phyloP scores from a whole-genome alignment of 2,888 invertebrate genomes.

The Drosophila antonietae region DNA sequence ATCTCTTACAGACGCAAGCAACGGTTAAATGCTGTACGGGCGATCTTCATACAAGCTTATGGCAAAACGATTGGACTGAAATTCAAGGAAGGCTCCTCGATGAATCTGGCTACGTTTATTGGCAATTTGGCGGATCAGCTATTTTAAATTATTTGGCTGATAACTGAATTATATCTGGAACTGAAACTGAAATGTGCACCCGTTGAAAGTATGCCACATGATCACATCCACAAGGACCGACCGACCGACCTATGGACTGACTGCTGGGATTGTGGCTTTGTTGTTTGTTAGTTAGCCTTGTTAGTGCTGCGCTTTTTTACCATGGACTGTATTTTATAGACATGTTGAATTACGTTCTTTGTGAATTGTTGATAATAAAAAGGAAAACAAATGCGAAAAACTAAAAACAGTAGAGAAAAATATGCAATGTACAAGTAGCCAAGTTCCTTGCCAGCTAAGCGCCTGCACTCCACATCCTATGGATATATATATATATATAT shows the following conservation, averaged over 20 bases:
- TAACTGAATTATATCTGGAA: conserved; percentile 2
- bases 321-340: conserved; percentile 72
- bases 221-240: conserved; percentile 16
- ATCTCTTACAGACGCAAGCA: conserved; percentile 77
- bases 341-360: conserved; percentile 60
- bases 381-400: conserved; percentile 17
- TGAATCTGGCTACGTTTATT: conserved; percentile 79
- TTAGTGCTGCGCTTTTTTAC: conserved; percentile 55
- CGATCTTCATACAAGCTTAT: conserved; percentile 81
- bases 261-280: conserved; percentile 56
- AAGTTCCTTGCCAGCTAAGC: conserved; percentile 38
- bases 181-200: conserved; percentile 20
- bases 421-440: conserved; percentile 41
- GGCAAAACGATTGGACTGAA: conserved; percentile 82
- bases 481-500: conserved; percentile 12
- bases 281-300: conserved; percentile 59
- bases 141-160: conserved; percentile 53
- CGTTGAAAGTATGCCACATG: conserved; percentile 43
- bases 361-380: conserved; percentile 61
- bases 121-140: conserved; percentile 79
- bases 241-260: conserved; percentile 26
- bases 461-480: conserved; percentile 25
- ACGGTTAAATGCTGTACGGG: conserved; percentile 80
- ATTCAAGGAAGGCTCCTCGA: conserved; percentile 82
- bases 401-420: conserved; percentile 17